phyloP scores from a whole-genome alignment of 2,797 vertebrate genomes.

The Danio kyathit region DNA sequence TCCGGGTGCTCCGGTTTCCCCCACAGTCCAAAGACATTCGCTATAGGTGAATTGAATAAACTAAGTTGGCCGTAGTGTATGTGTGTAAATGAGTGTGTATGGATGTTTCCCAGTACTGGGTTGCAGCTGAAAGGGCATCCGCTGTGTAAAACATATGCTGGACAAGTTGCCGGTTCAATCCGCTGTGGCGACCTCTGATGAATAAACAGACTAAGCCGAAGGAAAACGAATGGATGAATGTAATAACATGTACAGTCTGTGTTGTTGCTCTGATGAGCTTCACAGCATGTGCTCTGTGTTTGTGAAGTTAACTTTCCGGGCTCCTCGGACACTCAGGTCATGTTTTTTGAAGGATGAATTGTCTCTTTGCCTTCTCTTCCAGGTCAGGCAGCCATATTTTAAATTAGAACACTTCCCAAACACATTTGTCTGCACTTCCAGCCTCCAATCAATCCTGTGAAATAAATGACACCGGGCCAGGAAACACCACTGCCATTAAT shows the following conservation, averaged over 20 bases:
- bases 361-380: conserved; percentile 69
- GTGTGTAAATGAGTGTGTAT: too few species aligned
- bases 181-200: too few species aligned
- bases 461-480: conserved; percentile 77
- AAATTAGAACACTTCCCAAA: conserved; percentile 72
- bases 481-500: conserved; percentile 74
- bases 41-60: too few species aligned
- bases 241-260: neutral
- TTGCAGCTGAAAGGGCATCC: too few species aligned
- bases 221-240: too few species aligned
- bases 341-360: conserved; percentile 68
- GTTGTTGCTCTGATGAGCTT: neutral
- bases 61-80: too few species aligned
- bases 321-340: conserved; percentile 28
- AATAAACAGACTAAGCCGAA: too few species aligned
- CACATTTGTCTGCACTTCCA: conserved; percentile 74
- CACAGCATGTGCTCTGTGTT: neutral
- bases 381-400: conserved; percentile 73
- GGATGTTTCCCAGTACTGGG: too few species aligned
- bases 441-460: conserved; percentile 77
- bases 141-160: too few species aligned
- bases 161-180: too few species aligned
- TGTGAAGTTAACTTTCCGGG: conserved; percentile 1
- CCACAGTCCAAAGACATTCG: too few species aligned
- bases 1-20: too few species aligned